These are phyloP conservation scores for Nyctalus aviator DNA, from an alignment of 2,797 vertebrate genomes.

Conservation along the genomic window DNA sequence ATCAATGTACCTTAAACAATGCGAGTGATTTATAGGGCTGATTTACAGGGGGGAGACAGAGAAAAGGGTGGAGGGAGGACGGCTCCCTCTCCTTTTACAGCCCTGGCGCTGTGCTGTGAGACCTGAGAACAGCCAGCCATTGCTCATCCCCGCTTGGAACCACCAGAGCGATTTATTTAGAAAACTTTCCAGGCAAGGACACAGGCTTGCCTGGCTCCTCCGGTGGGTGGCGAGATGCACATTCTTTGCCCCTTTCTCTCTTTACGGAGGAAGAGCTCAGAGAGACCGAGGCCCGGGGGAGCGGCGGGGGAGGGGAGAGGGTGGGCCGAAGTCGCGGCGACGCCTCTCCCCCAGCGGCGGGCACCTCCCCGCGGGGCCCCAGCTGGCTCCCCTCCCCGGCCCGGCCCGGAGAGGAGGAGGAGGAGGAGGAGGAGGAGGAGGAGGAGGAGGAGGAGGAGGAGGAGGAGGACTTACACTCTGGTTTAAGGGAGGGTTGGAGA, in stretches of 20 bases:
- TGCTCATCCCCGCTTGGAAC: constrained; percentile 90
- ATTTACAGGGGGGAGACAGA: constrained; percentile 84
- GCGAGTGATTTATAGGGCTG: constrained; percentile 96
- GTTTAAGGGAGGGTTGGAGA: constrained; percentile 70
- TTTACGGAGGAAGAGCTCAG: constrained; percentile 86
- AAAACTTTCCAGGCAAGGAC: constrained; percentile 88
- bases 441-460: constrained; percentile 46
- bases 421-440: constrained; percentile 11
- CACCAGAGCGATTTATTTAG: constrained; percentile 93
- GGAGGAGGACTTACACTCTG: constrained; percentile 29
- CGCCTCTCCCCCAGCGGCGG: neutral
- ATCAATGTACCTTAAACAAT: constrained; percentile 99
- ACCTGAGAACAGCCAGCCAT: constrained; percentile 85
- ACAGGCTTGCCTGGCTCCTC: constrained; percentile 86
- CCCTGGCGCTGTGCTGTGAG: constrained; percentile 90
- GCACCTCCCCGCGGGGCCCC: neutral
- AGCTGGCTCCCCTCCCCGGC: constrained; percentile 44
- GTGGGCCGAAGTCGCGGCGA: constrained; percentile 66
- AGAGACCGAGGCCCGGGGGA: constrained; percentile 51
- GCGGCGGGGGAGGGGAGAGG: constrained; percentile 69
- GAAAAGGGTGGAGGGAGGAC: neutral
- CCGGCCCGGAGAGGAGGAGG: constrained; percentile 59
- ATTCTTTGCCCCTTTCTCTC: constrained; percentile 82
- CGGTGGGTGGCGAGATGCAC: constrained; percentile 83
- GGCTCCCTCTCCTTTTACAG: constrained; percentile 88